Percentiles rank a stretch among this genome's conserved stretches.
Evolutionary conservation across 2,113 vertebrate genomes (phyloP).

Genomic region (Cervus canadensis): DNA sequence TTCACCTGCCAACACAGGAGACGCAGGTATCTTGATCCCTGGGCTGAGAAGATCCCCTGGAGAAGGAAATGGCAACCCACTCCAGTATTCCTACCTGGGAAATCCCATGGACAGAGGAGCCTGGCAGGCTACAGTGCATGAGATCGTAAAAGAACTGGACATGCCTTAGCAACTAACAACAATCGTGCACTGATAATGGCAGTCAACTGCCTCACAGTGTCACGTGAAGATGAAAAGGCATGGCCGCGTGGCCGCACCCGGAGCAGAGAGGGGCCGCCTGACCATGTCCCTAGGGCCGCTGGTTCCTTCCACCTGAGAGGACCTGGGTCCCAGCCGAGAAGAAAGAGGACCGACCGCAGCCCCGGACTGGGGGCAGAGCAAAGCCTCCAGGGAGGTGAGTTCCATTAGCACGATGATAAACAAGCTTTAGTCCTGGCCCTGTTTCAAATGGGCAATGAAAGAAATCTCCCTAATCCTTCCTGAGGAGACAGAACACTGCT

Average conservation of each 20-base stretch:
- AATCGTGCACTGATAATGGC: background rate
- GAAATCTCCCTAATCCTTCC: constrained; percentile 64
- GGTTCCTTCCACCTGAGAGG: background rate
- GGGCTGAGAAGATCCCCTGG: background rate
- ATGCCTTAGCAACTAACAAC: background rate
- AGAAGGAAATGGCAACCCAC: background rate
- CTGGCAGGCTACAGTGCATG: background rate
- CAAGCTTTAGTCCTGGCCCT: background rate
- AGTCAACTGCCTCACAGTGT: background rate
- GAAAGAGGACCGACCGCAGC: fast-evolving
- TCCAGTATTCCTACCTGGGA: background rate
- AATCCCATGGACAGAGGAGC: background rate
- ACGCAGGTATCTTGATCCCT: background rate
- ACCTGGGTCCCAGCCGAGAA: fast-evolving
- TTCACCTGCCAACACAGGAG: background rate
- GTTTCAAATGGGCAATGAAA: constrained; percentile 6
- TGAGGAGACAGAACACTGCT: background rate
- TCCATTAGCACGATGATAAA: background rate
- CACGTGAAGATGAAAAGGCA: background rate
- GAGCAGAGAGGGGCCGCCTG: background rate
- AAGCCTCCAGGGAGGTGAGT: background rate
- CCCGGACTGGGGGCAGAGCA: background rate
- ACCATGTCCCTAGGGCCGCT: background rate
- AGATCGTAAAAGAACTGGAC: background rate
- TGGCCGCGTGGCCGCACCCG: fast-evolving